phyloP scores from a whole-genome alignment of 1,140 invertebrate genomes.

The Melipona quadrifasciata region DNA sequence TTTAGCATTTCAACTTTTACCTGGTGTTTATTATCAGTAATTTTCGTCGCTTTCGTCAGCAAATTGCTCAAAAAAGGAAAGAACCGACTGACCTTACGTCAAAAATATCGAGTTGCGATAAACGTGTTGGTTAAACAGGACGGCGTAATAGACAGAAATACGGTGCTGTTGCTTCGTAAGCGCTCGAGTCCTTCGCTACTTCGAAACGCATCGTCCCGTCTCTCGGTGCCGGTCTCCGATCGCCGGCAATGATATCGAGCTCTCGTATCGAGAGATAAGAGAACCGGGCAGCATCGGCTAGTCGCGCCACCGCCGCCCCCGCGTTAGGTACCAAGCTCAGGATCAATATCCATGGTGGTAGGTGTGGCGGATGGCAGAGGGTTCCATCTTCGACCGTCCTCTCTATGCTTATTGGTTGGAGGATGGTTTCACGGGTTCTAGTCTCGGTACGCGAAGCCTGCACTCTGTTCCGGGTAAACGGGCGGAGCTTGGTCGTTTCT shows the following conservation, averaged over 20 bases:
- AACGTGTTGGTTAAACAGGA: neutral
- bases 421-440: constrained; percentile 37
- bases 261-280: constrained; percentile 65
- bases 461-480: constrained; percentile 29
- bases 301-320: constrained; percentile 52
- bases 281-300: constrained; percentile 35
- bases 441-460: neutral
- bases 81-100: too few relatives aligned
- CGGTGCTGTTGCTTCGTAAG: neutral
- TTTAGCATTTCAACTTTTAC: too few relatives aligned
- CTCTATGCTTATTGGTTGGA: constrained; percentile 55
- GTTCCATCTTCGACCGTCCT: constrained; percentile 62
- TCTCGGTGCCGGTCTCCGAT: constrained; percentile 20
- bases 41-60: too few relatives aligned
- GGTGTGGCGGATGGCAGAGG: constrained; percentile 59
- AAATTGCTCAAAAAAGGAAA: too few relatives aligned
- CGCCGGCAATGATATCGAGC: constrained; percentile 73
- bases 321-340: constrained; percentile 54
- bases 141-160: neutral
- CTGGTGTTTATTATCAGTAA: too few relatives aligned
- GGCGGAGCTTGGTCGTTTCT: constrained; percentile 46
- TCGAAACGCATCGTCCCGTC: constrained; percentile 43
- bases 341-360: constrained; percentile 67
- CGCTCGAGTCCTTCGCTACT: neutral
- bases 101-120: too few relatives aligned